Conservation (phyloP, 2,797 vertebrate species). For the Sebastes matsubarae region DNA sequence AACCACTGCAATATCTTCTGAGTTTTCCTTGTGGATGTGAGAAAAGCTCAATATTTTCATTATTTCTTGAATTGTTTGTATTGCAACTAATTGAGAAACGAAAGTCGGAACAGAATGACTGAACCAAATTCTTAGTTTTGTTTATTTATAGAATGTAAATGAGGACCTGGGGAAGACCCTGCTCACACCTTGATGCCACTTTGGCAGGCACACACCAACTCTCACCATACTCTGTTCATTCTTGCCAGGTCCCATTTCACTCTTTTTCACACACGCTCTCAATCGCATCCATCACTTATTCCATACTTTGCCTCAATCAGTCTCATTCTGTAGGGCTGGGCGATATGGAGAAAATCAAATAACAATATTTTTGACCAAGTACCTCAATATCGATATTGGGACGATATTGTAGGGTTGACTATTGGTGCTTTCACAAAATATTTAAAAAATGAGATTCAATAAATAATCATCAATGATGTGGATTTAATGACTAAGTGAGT, state of each 20-base stretch:
- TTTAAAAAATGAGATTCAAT: too few relatives aligned
- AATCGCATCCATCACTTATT: slow-evolving; percentile 19
- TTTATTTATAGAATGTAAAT: slow-evolving; percentile 64
- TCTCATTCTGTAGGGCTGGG: not conserved
- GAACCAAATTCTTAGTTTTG: slow-evolving; percentile 14
- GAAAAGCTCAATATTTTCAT: not conserved
- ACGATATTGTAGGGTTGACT: too few relatives aligned
- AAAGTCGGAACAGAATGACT: not conserved
- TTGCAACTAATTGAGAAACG: not conserved
- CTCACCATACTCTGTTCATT: slow-evolving; percentile 36
- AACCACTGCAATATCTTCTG: not conserved
- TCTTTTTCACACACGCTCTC: slow-evolving; percentile 24
- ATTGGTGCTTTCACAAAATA: too few relatives aligned
- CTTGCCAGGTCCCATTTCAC: slow-evolving; percentile 22
- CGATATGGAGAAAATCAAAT: too few relatives aligned
- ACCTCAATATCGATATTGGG: too few relatives aligned
- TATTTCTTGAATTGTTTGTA: not conserved
- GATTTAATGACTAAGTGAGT: too few relatives aligned
- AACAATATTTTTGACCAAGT: too few relatives aligned
- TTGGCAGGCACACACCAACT: slow-evolving; percentile 71
- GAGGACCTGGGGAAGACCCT: slow-evolving; percentile 45
- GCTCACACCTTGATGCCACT: slow-evolving; percentile 72
- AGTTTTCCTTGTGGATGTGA: not conserved
- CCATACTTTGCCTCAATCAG: slow-evolving; percentile 5
- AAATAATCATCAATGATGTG: too few relatives aligned